A percentile compares a stretch with the other conserved stretches of the same genome.
Evolutionary conservation across 1,140 invertebrate species (phyloP).

Genomic region (Temnothorax nylanderi): DNA sequence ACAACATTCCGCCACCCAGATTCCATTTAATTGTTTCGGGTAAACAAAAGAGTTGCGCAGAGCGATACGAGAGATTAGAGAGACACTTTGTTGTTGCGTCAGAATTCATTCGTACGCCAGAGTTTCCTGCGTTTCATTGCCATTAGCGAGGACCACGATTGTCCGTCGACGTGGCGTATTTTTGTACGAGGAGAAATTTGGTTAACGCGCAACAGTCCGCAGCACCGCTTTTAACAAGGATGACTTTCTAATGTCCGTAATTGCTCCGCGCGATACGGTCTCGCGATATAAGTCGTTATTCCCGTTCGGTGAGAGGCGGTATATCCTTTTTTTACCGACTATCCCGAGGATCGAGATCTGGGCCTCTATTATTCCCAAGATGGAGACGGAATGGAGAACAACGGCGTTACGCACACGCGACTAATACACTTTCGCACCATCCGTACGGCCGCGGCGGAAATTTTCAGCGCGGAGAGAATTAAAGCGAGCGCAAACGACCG

Average conservation of each 20-base stretch:
- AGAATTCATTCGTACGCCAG: background rate
- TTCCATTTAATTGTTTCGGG: background rate
- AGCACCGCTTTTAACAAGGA: conserved; percentile 15
- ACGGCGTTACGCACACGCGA: background rate
- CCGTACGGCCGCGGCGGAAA: background rate
- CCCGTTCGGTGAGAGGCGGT: conserved; percentile 37
- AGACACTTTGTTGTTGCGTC: background rate
- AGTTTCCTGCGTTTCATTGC: background rate
- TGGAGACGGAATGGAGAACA: conserved; percentile 22
- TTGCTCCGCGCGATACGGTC: conserved; percentile 23
- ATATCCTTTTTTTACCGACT: conserved; percentile 34
- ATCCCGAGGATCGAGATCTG: background rate
- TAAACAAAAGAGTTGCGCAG: background rate
- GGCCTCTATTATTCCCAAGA: conserved; percentile 64
- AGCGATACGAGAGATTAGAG: background rate
- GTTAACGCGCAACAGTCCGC: background rate
- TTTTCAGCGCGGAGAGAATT: conserved; percentile 32
- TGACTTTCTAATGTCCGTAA: conserved; percentile 63
- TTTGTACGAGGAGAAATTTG: conserved; percentile 34
- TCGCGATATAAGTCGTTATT: conserved; percentile 41
- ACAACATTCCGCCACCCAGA: background rate
- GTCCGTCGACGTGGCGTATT: background rate
- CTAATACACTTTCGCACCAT: conserved; percentile 22
- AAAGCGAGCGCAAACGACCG: background rate
- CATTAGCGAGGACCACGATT: background rate